Conservation (phyloP, 2,888 invertebrate genomes). For the Synanthedon vespiformis region DNA sequence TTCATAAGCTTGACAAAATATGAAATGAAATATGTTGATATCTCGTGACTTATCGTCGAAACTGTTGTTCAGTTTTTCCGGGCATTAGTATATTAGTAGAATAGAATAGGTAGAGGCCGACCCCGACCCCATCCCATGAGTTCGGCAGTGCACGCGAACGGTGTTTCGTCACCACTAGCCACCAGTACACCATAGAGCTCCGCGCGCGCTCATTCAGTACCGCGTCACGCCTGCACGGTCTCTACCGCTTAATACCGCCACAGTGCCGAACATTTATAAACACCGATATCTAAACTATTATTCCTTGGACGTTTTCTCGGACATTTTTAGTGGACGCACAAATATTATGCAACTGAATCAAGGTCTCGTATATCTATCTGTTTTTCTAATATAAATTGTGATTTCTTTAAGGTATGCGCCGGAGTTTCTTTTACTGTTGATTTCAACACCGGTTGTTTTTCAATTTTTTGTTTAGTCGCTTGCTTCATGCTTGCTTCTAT, state of each 20-base stretch:
- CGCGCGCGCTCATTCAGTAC: slow-evolving; percentile 40
- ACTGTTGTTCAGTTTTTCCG: slow-evolving; percentile 6
- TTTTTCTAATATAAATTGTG: background rate
- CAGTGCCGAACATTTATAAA: slow-evolving; percentile 6
- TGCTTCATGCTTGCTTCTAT: too few relatives aligned
- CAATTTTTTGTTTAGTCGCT: too few relatives aligned
- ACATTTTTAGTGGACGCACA: background rate
- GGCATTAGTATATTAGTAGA: slow-evolving; percentile 20
- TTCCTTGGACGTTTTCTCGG: slow-evolving; percentile 5
- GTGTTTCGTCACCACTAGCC: slow-evolving; percentile 4
- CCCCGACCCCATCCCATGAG: slow-evolving; percentile 54
- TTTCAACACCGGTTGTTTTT: too few relatives aligned
- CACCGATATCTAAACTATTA: background rate
- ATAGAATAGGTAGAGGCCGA: slow-evolving; percentile 35
- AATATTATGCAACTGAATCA: slow-evolving; percentile 4
- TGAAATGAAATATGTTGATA: background rate
- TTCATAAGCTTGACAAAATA: too few relatives aligned
- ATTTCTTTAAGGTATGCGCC: too few relatives aligned
- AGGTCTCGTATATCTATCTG: background rate
- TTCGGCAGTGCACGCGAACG: slow-evolving; percentile 11
- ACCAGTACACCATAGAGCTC: slow-evolving; percentile 50
- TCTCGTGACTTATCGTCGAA: slow-evolving; percentile 13
- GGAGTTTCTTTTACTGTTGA: too few relatives aligned
- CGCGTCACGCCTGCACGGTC: slow-evolving; percentile 6
- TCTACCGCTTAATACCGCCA: background rate